A percentile compares a stretch with the other conserved stretches of the same genome.
phyloP scores from a whole-genome alignment of 2,797 vertebrate genomes.

The Pelochelys cantorii region DNA sequence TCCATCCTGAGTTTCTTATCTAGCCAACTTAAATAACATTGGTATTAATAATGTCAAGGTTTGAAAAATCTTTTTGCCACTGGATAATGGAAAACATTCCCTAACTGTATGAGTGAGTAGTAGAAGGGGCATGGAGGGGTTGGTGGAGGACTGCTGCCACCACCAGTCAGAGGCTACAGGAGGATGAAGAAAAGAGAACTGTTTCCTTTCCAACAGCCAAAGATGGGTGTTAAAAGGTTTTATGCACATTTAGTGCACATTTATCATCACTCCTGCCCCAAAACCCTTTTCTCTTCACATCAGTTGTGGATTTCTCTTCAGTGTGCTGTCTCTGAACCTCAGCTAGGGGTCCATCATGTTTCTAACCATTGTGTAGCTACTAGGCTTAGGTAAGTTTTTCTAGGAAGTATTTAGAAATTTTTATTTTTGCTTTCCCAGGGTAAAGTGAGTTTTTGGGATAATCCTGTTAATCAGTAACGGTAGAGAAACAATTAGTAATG shows the following conservation, averaged over 20 bases:
- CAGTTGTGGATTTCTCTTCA: accelerated
- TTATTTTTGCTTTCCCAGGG: neutral
- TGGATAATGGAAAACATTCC: neutral
- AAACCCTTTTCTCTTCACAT: neutral
- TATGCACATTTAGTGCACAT: neutral
- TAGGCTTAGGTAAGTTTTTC: neutral
- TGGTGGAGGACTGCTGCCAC: neutral
- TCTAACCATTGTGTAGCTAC: neutral
- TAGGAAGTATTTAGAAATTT: neutral
- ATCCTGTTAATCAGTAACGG: neutral
- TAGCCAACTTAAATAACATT: neutral
- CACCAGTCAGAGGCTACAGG: neutral
- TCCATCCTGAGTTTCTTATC: neutral
- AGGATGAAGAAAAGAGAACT: neutral
- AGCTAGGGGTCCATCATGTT: accelerated
- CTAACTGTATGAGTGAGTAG: neutral
- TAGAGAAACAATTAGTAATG: neutral
- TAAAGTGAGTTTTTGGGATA: neutral
- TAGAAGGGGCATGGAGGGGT: neutral
- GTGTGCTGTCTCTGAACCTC: accelerated
- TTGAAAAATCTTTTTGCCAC: neutral
- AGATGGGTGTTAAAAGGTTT: neutral
- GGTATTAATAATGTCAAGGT: neutral
- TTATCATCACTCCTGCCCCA: neutral
- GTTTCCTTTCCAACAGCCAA: neutral